Evolutionary conservation across 2,113 vertebrate species (phyloP).

Genomic region (Chloropsis hardwickii): DNA sequence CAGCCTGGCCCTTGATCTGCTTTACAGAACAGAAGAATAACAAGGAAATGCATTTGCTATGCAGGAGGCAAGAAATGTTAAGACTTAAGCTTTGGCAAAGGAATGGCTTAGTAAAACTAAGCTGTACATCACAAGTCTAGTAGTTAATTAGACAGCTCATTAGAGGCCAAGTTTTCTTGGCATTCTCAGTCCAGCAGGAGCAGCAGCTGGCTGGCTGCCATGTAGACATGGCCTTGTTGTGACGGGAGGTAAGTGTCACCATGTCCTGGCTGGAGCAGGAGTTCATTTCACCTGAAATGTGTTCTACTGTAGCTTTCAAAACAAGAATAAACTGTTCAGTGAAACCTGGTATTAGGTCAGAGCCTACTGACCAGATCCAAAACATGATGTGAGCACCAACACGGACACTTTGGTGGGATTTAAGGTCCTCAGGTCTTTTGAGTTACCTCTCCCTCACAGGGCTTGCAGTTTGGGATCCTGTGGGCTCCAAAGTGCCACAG

Average conservation of each 20-base stretch:
- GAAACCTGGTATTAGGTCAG: not conserved
- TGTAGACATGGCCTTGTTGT: not conserved
- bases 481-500: not conserved
- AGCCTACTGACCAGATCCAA: accelerated
- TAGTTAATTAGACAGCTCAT: constrained; percentile 61
- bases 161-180: constrained; percentile 58
- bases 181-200: constrained; percentile 24
- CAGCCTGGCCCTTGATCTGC: not conserved
- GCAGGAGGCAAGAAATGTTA: not conserved
- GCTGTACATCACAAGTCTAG: not conserved
- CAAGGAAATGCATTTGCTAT: not conserved
- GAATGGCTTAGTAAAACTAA: not conserved
- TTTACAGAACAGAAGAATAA: not conserved
- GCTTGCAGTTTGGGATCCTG: not conserved
- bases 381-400: not conserved
- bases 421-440: not conserved
- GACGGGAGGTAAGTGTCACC: not conserved
- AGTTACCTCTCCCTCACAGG: not conserved
- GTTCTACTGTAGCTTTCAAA: not conserved
- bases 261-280: not conserved
- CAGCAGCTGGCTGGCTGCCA: constrained; percentile 46
- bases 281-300: not conserved
- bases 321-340: not conserved
- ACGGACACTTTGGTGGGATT: not conserved
- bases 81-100: constrained; percentile 7